A percentile compares a stretch with the other conserved stretches of the same genome.
Conservation (phyloP, 2,888 invertebrate species). For the Meliscaeva auricollis region DNA sequence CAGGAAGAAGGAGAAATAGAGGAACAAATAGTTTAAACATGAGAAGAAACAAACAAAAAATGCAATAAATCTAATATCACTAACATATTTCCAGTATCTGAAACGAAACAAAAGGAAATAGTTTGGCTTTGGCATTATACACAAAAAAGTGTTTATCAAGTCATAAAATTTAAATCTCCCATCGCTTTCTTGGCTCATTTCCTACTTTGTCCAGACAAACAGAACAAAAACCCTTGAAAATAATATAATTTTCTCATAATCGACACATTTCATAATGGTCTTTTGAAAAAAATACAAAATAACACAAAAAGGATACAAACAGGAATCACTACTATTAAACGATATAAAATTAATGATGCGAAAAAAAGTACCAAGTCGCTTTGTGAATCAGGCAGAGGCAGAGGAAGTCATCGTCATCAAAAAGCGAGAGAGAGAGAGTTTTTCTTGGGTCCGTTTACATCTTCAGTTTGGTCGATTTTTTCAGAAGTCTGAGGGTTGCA, state of each 20-base stretch:
- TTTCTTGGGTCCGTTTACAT: not conserved
- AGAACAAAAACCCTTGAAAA: slow-evolving; percentile 9
- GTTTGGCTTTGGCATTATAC: not conserved
- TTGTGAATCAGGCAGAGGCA: not conserved
- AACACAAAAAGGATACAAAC: slow-evolving; percentile 10
- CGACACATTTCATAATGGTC: slow-evolving; percentile 57
- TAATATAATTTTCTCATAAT: slow-evolving; percentile 33
- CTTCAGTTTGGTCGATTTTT: not conserved
- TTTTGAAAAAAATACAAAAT: slow-evolving; percentile 1
- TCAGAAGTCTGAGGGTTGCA: slow-evolving; percentile 52
- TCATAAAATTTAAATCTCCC: not conserved
- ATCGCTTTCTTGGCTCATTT: not conserved
- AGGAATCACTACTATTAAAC: slow-evolving; percentile 63
- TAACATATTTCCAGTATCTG: no score
- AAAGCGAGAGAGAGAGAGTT: not conserved
- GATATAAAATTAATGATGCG: slow-evolving; percentile 73
- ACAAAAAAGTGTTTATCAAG: not conserved
- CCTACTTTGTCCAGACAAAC: not conserved
- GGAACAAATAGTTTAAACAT: no score
- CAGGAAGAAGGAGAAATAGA: no score
- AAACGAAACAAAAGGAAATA: not conserved
- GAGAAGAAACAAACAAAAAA: no score
- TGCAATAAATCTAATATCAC: not conserved
- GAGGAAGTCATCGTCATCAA: no score
- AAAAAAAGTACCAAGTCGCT: slow-evolving; percentile 47